Conservation (phyloP, 2,888 invertebrate species). For the Baccha elongata region DNA sequence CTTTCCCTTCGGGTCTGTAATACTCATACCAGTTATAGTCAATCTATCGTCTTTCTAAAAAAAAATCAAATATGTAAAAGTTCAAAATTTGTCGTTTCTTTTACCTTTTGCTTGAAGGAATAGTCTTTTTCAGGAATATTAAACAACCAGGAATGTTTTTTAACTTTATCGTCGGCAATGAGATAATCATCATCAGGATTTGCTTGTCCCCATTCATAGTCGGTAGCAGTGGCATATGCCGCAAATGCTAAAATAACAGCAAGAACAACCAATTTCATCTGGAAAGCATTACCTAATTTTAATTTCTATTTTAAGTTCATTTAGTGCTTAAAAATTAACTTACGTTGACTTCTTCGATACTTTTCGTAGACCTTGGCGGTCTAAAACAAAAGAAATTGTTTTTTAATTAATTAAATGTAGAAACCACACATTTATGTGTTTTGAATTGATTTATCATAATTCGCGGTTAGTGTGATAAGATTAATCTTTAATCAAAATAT, state of each 20-base stretch:
- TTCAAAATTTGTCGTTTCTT: slow-evolving; percentile 1
- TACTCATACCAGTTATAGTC: not conserved
- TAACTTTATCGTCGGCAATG: slow-evolving; percentile 76
- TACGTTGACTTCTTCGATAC: no score
- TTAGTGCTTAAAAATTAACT: not conserved
- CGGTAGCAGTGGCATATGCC: slow-evolving; percentile 73
- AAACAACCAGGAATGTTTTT: slow-evolving; percentile 76
- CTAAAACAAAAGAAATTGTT: no score
- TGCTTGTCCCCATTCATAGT: slow-evolving; percentile 77
- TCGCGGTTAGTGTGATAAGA: not conserved
- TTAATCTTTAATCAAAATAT: not conserved
- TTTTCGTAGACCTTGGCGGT: no score
- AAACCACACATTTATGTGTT: no score
- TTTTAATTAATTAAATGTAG: no score
- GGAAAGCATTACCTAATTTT: not conserved
- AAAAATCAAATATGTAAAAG: not conserved
- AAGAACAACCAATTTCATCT: slow-evolving; percentile 52
- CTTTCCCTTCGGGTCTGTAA: slow-evolving; percentile 1
- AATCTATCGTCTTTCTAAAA: slow-evolving; percentile 19
- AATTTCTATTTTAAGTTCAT: no score
- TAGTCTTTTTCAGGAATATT: slow-evolving; percentile 75
- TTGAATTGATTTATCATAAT: not conserved
- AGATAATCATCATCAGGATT: slow-evolving; percentile 75
- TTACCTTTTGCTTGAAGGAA: slow-evolving; percentile 77
- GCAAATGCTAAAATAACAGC: slow-evolving; percentile 52